phyloP scores from a whole-genome alignment of 2,888 invertebrate species.

The Caenorhabditis afra region DNA sequence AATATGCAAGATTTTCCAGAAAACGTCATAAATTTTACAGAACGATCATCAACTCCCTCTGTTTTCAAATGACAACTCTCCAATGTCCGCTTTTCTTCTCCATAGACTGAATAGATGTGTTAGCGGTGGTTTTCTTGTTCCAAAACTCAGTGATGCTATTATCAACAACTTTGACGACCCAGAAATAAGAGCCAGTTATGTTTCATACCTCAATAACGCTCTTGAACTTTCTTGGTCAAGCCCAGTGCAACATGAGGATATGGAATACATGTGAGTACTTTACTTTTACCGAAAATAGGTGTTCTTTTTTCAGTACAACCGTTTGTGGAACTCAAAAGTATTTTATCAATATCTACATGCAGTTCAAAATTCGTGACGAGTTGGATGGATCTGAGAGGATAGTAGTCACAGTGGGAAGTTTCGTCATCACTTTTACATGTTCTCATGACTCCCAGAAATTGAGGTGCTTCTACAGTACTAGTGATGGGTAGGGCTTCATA shows the following conservation, averaged over 20 bases:
- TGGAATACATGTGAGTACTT: slow-evolving; percentile 38
- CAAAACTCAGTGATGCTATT: background rate
- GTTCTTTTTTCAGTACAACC: slow-evolving; percentile 10
- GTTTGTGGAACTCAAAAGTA: slow-evolving; percentile 7
- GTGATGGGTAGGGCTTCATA: slow-evolving; percentile 3
- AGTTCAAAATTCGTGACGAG: slow-evolving; percentile 17
- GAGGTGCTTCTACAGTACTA: slow-evolving; percentile 16
- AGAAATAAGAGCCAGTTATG: background rate
- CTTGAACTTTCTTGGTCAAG: slow-evolving; percentile 12
- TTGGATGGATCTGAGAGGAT: slow-evolving; percentile 16
- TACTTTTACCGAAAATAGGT: no score
- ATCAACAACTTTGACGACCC: background rate
- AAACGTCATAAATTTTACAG: no score
- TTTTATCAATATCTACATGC: slow-evolving; percentile 14
- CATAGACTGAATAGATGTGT: background rate
- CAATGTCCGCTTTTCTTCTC: background rate
- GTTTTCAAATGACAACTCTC: background rate
- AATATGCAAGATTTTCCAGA: no score
- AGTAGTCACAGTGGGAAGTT: slow-evolving; percentile 16
- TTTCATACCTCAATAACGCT: background rate
- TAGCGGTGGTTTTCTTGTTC: slow-evolving; percentile 1
- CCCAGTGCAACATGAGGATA: slow-evolving; percentile 34
- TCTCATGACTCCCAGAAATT: background rate
- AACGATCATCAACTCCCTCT: background rate
- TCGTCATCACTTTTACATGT: background rate